Evolutionary conservation across 1,140 invertebrate genomes (phyloP).

Genomic region (Lepidurus apus): DNA sequence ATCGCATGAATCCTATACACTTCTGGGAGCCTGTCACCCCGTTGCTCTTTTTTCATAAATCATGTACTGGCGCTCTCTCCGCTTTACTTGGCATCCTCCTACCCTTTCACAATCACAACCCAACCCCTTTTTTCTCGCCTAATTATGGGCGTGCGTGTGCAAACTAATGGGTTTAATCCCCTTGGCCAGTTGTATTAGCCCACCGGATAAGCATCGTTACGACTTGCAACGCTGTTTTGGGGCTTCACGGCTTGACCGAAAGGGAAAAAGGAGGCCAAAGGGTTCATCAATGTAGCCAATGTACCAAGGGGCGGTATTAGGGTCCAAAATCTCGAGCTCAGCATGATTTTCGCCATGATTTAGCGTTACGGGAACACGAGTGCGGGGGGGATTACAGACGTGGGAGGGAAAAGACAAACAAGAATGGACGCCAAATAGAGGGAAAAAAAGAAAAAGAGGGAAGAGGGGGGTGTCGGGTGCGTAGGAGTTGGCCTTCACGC

Average conservation of each 20-base stretch:
- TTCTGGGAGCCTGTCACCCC: background rate
- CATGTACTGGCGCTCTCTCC: background rate
- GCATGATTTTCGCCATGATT: slow-evolving; percentile 6
- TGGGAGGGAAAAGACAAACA: too few relatives aligned
- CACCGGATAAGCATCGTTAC: slow-evolving; percentile 18
- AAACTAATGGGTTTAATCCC: slow-evolving; percentile 22
- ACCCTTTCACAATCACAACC: background rate
- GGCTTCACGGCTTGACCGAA: background rate
- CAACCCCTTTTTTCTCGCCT: background rate
- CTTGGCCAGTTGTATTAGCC: slow-evolving; percentile 2
- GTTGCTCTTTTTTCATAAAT: background rate
- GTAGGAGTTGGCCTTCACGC: background rate
- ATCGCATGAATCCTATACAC: background rate
- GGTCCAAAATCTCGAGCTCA: background rate
- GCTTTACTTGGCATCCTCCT: background rate
- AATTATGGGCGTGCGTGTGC: slow-evolving; percentile 17
- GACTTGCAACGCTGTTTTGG: background rate
- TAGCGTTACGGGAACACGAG: background rate
- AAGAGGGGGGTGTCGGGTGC: background rate
- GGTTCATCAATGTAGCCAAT: background rate
- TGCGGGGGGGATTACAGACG: background rate
- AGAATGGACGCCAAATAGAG: background rate
- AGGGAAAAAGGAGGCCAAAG: background rate
- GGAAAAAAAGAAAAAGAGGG: background rate
- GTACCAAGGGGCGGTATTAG: background rate